Base-by-base conservation (phyloP, 2,797 vertebrate species). In the Lutjanus campechanus region DNA sequence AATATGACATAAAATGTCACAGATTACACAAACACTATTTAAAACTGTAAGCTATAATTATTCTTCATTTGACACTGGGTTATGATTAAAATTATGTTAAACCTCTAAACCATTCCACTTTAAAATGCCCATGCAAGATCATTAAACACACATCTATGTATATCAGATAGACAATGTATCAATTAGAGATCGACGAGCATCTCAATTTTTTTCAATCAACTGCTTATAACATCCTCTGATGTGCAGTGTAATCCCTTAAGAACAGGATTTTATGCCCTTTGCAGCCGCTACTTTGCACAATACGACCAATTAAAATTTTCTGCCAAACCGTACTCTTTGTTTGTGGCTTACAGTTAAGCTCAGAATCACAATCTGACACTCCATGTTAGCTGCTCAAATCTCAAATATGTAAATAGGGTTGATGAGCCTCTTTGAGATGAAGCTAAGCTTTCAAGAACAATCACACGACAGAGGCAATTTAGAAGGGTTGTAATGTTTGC, bases 241-340 rank as follows among this genome's bases (percentile, higher is more conserved):
- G 82, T 91, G 54, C 58, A 55, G 51, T 40, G 54, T 86, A 92
- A 94, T 91, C 85, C 75, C 89, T 88, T 85, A 86, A 94, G 82
- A 76, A 69, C 19, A 62, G 82, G 87, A 85, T 91, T 91, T 87
- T 61, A 81, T 76, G 73, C 68, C 79, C 85, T 76, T 85, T 81
- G 69, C 66, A 82, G 80, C 68, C 65, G 71, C 70, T 85, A 55
- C 84, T 89, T 88, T 76, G 59, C 82, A 90, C 61, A 85, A 90
- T 92, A 88, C 11, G 70, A 73, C 89, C 92, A 95, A 93, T 94
- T 92, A 94, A 93, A 92, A 83, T 46, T 67, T 88, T 73, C 71
- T 69, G 47, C 84, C 49, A 77, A 89, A 84, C 53, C 44, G 86
- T 72, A 61, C 74, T 81, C 79, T 88, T 81, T 88, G 79, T 91